Base-by-base conservation (phyloP, 2,797 vertebrate genomes). In the Urophycis tenuis region DNA sequence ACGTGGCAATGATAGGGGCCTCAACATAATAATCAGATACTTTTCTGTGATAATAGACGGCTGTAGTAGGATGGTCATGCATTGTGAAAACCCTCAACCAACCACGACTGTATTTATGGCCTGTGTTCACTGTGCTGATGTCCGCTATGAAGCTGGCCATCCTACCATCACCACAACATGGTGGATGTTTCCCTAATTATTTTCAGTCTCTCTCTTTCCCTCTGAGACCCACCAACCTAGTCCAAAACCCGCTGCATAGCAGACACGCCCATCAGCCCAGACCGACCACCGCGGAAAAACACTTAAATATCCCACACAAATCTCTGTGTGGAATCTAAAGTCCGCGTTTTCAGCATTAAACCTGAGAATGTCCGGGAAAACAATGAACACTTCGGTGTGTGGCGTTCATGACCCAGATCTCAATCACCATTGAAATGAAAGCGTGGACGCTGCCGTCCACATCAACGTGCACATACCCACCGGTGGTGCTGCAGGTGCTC, bases 401-500 rank as follows among this genome's bases (percentile, higher is more conserved):
- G n/a, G n/a, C n/a, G 60, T 67, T 67, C 25, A 67, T 67, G 60
- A 67, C 60, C 60, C 60, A 67, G 60, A 67, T 67, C 25, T 67
- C n/a, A 8, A 15, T 19, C 30, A 31, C 17, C 14, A 8, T 17
- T 71, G 30, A 71, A 33, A 33, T 33, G 33, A 71, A 71, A 71
- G 30, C 14, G 8, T 71, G 5, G 17, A 33, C 12, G 25, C 29
- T 67, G 10, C 60, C 29, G 11, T 29, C 9, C 17, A 71, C 29
- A 71, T 71, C 3, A 12, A 31, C 85, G 80, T 82, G 76, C 71
- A 74, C 87, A 88, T 89, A 87, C 89, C 84, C 87, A 81, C n/a
- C n/a, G n/a, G n/a, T n/a, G n/a, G n/a, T n/a, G n/a, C 19, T 82
- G 81, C 77, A 84, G 87, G 86, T 81, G 6, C 85, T 87, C 86